Base-by-base conservation (phyloP, 2,888 invertebrate genomes). In the Dynastes grantii region DNA sequence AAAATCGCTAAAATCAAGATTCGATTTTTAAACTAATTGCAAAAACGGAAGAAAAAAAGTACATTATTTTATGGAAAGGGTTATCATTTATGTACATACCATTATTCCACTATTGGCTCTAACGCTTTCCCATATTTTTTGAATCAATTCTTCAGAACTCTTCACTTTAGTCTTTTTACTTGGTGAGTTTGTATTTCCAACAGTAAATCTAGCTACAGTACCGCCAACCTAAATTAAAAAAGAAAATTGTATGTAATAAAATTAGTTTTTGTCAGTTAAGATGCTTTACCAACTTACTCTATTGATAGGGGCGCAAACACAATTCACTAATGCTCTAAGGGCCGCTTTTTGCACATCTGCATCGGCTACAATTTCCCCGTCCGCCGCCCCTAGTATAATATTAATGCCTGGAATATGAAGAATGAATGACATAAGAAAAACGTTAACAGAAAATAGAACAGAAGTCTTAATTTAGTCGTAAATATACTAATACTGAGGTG, bases 41-140 rank as follows among this genome's bases (percentile, higher is more conserved):
- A 22, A 22, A 22, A 22, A 22, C 22, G 22, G 22, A 22, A 22
- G 22, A 22, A 22, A 22, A 22, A 22, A 22, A 22, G 22, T 22
- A 22, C 22, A 22, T 22, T 22, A 22, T 22, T 22, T 22, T 22
- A 75, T 13, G n/a, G 37, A 65, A 77, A 45, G 77, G 3, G 13
- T 29, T 51, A 77, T 16, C n/a, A 81, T 87, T 45, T 86, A 64
- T 32, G 53, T 83, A 95, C 97, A 58, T 83, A 95, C 97, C 95
- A 99, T 98, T 77, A 99, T 98, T 1, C 98, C 99, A 88, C 98
- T 98, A 87, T 97, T 98, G 0, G 95, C 94, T 80, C 98, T 90
- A 0, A 98, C 95, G 83, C 96, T 95, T 88, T 97, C 97, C 98
- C 99, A 99, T 67, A 99, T 94, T 86, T 95, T 96, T 87, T 95